A percentile compares a stretch with the other conserved stretches of the same genome.
Conservation (phyloP, 2,113 vertebrate species). For the Clarias macrocephalus region DNA sequence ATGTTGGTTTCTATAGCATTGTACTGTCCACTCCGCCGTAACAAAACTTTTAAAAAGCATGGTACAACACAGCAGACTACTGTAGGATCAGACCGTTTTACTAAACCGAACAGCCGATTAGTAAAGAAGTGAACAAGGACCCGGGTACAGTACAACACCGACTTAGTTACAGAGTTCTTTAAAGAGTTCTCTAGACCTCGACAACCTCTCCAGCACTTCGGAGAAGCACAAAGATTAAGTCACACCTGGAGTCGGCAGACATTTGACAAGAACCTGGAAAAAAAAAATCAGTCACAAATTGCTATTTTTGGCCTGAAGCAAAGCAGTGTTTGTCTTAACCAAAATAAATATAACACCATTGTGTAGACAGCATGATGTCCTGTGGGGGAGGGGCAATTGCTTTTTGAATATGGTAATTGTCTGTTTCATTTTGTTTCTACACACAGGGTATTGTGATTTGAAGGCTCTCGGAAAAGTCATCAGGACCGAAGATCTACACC, state of each 20-base stretch:
- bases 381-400: not conserved
- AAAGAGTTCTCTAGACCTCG: not conserved
- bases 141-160: not conserved
- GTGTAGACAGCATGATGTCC: not conserved
- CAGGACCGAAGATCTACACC: not conserved
- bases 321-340: not conserved
- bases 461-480: not conserved
- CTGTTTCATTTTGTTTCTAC: not conserved
- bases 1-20: not conserved
- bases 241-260: not conserved
- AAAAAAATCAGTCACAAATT: not conserved
- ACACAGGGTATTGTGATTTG: constrained; percentile 9
- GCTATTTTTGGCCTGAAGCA: not conserved
- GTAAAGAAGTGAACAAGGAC: not conserved
- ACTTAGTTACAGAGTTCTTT: not conserved
- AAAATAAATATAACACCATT: not conserved
- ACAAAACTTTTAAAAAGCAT: not conserved
- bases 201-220: not conserved
- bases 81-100: not conserved
- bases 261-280: not conserved
- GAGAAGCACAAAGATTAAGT: not conserved
- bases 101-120: not conserved
- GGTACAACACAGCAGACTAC: not conserved
- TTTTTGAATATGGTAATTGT: not conserved
- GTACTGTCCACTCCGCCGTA: not conserved